Base-by-base conservation (phyloP, 2,113 vertebrate species). In the Tringa solitaria region DNA sequence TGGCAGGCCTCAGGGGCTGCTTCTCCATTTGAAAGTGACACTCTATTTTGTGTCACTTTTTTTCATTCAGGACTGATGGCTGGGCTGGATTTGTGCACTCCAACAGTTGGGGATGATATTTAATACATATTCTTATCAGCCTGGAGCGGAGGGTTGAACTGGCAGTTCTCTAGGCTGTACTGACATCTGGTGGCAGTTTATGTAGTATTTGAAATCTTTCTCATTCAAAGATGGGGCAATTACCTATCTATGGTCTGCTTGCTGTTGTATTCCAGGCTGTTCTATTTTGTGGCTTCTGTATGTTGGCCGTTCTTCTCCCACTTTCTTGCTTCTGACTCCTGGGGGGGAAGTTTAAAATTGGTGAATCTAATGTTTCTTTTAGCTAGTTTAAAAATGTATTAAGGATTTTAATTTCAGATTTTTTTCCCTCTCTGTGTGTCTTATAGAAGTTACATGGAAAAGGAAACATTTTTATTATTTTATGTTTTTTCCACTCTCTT, bases 181-280 rank as follows among this genome's bases (percentile, higher is more conserved):
- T 98, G 98, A 97, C 98, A 98, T 88, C 98, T 98, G 90, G 91
- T 98, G 98, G 98, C 75, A 51, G 28, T 59, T 69, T 51, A 32
- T 57, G 27, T 18, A 32, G 4, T 5, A 8, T 35, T 73, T 46
- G 20, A 65, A 59, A 74, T 27, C 5, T 2, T 68, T 90, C 88
- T 75, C 6, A 8, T 60, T 90, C 30, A 33, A 21, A 77, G 14
- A 6, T 35, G 10, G 24, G 35, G 14, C 24, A 35, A 17, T 72
- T 73, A 9, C 39, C 12, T 26, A 9, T 22, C 7, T 76, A 20
- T 14, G 32, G 21, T 57, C 53, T 75, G 14, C 69, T 81, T 60
- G 22, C 20, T 37, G 57, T 43, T 77, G 14, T 67, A 10, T 76
- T 88, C 69, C 56, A 27, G 7, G 43, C 56, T 57, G 7, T 33